These are phyloP conservation scores for Euclidia mi DNA, from an alignment of 2,888 invertebrate species.

Conservation along the genomic window DNA sequence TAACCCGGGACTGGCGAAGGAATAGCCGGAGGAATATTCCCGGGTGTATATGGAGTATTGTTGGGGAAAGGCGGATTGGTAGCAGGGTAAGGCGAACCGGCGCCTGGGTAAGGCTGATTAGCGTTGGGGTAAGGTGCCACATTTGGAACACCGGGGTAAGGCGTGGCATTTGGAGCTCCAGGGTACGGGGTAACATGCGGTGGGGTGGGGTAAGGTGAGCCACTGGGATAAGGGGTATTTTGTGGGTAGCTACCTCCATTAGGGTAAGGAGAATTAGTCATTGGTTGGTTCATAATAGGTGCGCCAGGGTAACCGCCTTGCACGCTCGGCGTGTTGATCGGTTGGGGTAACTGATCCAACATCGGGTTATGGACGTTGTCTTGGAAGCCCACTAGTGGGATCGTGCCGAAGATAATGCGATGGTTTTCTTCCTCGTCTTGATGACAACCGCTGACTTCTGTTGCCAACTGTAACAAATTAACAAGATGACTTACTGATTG, in stretches of 20 bases:
- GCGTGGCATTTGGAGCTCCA: constrained; percentile 17
- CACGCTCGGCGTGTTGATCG: constrained; percentile 35
- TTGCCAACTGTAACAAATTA: constrained; percentile 68
- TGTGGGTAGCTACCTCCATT: constrained; percentile 30
- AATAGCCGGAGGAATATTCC: constrained; percentile 7
- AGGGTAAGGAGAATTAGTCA: constrained; percentile 33
- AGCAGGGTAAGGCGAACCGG: constrained; percentile 12
- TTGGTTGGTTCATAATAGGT: constrained; percentile 64
- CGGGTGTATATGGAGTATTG: constrained; percentile 52
- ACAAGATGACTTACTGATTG: too few species aligned
- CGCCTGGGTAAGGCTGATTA: constrained; percentile 17
- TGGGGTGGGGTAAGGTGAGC: constrained; percentile 24
- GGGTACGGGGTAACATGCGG: constrained; percentile 11
- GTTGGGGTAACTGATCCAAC: constrained; percentile 60
- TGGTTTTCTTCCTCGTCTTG: constrained; percentile 57
- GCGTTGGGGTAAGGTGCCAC: constrained; percentile 25
- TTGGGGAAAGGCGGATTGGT: constrained; percentile 24
- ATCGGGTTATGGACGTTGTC: constrained; percentile 61
- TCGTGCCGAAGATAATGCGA: constrained; percentile 70
- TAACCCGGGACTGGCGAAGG: neutral
- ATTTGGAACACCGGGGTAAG: constrained; percentile 34
- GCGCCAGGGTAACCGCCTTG: constrained; percentile 51
- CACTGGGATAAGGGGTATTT: constrained; percentile 33
- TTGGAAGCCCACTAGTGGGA: constrained; percentile 71
- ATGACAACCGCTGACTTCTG: constrained; percentile 73